Conservation (phyloP, 2,797 vertebrate species). For the Hapalemur alaotrensis region DNA sequence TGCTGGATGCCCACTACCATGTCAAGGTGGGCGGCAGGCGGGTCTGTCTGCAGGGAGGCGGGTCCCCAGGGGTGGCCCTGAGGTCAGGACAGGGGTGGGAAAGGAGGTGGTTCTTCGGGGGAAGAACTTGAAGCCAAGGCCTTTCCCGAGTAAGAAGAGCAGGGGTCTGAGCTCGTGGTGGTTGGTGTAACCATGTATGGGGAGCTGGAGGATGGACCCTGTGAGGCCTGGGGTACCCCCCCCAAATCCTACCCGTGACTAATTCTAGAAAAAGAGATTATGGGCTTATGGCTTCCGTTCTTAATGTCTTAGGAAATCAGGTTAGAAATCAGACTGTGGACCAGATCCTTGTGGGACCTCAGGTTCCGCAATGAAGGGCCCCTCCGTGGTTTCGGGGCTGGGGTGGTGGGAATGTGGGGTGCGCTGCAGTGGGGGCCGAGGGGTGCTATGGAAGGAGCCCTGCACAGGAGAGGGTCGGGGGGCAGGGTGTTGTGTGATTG, state of each 20-base stretch:
- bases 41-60: neutral
- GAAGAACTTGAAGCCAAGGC: neutral
- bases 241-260: neutral
- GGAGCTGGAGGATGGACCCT: neutral
- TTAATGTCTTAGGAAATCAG: neutral
- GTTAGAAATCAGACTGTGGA: neutral
- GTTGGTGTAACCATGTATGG: accelerated
- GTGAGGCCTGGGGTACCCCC: accelerated
- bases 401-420: neutral
- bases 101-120: neutral
- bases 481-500: accelerated
- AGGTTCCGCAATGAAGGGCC: neutral
- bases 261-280: neutral
- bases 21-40: constrained; percentile 89
- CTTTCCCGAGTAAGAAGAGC: accelerated
- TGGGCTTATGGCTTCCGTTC: accelerated
- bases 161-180: accelerated
- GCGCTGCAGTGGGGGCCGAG: neutral
- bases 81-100: accelerated
- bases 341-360: neutral
- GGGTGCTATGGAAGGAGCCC: neutral
- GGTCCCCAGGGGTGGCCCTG: neutral
- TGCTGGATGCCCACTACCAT: constrained; percentile 97
- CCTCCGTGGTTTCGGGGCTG: neutral
- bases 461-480: neutral